Percentiles rank a stretch among this genome's conserved stretches.
Conservation (phyloP, 2,888 invertebrate species). For the Chromoteleia sp. region DNA sequence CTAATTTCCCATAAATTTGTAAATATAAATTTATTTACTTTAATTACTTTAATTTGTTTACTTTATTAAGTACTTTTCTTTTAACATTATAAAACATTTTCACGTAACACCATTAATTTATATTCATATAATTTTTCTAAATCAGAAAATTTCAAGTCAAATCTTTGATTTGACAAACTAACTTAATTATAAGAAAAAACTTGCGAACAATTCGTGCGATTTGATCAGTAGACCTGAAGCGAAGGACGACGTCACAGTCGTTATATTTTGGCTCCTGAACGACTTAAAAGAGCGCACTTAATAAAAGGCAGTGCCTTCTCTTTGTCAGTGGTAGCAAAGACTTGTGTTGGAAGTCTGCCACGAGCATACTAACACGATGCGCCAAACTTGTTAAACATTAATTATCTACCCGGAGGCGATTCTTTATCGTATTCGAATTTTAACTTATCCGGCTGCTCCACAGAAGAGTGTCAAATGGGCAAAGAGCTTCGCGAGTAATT, state of each 20-base stretch:
- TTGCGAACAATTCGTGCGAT: too few relatives aligned
- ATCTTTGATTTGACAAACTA: too few relatives aligned
- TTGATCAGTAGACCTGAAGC: neutral
- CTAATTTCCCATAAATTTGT: too few relatives aligned
- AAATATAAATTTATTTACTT: too few relatives aligned
- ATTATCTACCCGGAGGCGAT: conserved; percentile 60
- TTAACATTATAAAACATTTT: too few relatives aligned
- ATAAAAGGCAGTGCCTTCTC: conserved; percentile 28
- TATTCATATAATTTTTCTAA: too few relatives aligned
- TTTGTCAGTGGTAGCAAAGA: conserved; percentile 69
- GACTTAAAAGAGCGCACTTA: conserved; percentile 17
- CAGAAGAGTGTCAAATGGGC: conserved; percentile 27
- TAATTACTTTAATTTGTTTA: too few relatives aligned
- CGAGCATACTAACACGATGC: conserved; percentile 39
- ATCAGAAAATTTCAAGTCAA: too few relatives aligned
- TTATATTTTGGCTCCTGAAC: conserved; percentile 14
- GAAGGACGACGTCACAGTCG: neutral
- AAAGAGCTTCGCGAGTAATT: conserved; percentile 20
- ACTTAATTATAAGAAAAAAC: too few relatives aligned
- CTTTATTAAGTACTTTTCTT: too few relatives aligned
- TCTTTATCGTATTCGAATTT: conserved; percentile 49
- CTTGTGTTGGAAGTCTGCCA: conserved; percentile 72
- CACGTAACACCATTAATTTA: too few relatives aligned
- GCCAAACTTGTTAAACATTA: conserved; percentile 71
- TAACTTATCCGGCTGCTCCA: conserved; percentile 19